Conservation (phyloP, 30 jellyfish, hydroid and myxozoan genomes). For the Clytia hemisphaerica region DNA sequence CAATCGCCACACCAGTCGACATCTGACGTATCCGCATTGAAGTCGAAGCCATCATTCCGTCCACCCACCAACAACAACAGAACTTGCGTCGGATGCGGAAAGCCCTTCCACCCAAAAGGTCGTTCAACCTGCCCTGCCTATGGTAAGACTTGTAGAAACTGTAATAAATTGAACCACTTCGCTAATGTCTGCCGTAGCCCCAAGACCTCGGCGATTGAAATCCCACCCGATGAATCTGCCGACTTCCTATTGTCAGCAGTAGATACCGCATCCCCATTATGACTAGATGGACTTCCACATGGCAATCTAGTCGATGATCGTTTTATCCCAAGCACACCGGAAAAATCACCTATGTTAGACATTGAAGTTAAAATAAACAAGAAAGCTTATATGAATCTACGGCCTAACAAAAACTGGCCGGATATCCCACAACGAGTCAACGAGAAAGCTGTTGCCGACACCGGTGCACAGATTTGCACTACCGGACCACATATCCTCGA, state of each 20-base stretch:
- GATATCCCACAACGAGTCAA: background rate
- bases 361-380: background rate
- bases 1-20: no score
- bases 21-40: no score
- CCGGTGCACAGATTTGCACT: slow-evolving; percentile 20
- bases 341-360: background rate
- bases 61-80: no score
- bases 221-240: background rate
- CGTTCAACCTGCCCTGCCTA: no score
- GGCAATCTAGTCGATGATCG: background rate
- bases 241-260: background rate
- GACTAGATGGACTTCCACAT: background rate
- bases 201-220: background rate
- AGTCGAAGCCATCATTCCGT: no score
- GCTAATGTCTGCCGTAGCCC: background rate
- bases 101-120: no score
- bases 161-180: no score
- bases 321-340: background rate
- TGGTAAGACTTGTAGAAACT: no score
- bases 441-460: background rate
- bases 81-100: no score
- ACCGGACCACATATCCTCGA: background rate
- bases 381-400: background rate
- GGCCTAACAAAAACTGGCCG: background rate
- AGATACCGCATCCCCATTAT: background rate